Base-by-base conservation (phyloP, 2,888 invertebrate species). In the Frankliniella fusca region DNA sequence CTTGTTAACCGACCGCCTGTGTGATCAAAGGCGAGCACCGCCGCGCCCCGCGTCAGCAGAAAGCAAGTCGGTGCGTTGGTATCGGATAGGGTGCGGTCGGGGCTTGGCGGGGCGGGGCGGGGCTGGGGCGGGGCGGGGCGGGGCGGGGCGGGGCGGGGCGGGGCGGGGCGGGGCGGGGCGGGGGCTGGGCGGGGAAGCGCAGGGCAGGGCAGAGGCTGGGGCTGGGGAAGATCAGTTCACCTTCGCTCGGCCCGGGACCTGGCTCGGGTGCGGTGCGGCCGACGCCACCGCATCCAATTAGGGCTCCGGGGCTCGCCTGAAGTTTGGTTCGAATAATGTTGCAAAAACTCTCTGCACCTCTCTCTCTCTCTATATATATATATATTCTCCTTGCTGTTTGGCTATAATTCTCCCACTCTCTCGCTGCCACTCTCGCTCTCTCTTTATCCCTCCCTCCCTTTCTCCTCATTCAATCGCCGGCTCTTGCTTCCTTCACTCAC, bases 1-100 rank as follows among this genome's bases (percentile, higher is more conserved):
- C 70, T 76, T 76, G 70, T 76, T 76, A 76, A 76, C 70, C 12
- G 70, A 27, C 70, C 12, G 70, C 70, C 70, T 23, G 23, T 76
- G 23, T 76, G 70, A 76, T 76, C 70, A 76, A 76, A 76, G 70
- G 70, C 70, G 70, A 23, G 23, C 70, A n/a, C 61, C 54, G 54
- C 54, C 54, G 54, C 54, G 15, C 54, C 54, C 54, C 54, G 54
- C 54, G 54, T 54, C 54, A 54, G 54, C 54, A 54, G 54, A 54
- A 54, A 54, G 18, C 54, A 54, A 54, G 54, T 54, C 54, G 7
- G n/a, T 11, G 61, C 61, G 61, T 61, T 61, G n/a, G 61, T n/a
- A n/a, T 61, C 61, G n/a, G 61, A 18, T n/a, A 61, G 61, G 61
- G 61, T 61, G 18, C 61, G 12, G 11, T 20, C n/a, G 61, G n/a